Evolutionary conservation across 2,113 vertebrate species (phyloP).

Genomic region (Xiphorhynchus elegans): DNA sequence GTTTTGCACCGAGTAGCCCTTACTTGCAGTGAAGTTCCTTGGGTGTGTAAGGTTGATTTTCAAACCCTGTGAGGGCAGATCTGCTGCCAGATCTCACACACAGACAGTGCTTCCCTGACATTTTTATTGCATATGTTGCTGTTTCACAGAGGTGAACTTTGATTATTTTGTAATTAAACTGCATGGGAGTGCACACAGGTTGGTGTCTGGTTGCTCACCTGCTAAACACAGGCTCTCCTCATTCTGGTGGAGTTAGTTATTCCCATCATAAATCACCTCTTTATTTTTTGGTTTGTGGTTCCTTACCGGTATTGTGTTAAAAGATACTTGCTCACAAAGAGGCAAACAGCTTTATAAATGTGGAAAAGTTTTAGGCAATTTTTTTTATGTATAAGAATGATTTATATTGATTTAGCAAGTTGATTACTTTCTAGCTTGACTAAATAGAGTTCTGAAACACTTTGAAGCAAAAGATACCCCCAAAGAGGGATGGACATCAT

Average conservation of each 20-base stretch:
- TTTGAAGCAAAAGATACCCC: neutral
- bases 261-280: neutral
- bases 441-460: neutral
- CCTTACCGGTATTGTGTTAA: neutral
- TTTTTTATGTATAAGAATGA: neutral
- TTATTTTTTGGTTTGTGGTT: neutral
- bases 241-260: neutral
- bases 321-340: neutral
- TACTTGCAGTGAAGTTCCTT: neutral
- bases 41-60: neutral
- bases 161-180: neutral
- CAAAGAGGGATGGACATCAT: neutral
- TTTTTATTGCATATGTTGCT: neutral
- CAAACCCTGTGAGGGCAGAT: neutral
- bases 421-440: neutral
- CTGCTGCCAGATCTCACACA: neutral
- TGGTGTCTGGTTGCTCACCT: neutral
- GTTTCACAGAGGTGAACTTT: neutral
- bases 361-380: neutral
- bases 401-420: neutral
- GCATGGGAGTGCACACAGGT: neutral
- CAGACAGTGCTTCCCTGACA: neutral
- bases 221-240: neutral
- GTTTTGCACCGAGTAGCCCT: neutral
- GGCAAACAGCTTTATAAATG: neutral